These are phyloP conservation scores for Caenorhabditis brenneri DNA, from an alignment of 1,140 invertebrate genomes.

Conservation along the genomic window DNA sequence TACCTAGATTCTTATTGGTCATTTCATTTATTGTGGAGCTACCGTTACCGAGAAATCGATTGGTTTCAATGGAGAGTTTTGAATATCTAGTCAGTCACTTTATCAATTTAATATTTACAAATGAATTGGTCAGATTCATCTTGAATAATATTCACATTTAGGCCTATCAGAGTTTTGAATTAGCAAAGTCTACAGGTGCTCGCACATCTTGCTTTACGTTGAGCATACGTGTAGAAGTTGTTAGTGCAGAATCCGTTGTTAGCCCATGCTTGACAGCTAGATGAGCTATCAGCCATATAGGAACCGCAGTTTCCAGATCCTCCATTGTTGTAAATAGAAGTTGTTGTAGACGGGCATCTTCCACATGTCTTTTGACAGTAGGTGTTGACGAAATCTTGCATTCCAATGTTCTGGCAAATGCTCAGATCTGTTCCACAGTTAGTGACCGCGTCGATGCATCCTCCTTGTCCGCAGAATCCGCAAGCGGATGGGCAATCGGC, in stretches of 20 bases:
- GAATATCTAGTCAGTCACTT: too few species aligned
- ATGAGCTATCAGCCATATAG: background rate
- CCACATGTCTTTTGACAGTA: background rate
- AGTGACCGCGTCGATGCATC: background rate
- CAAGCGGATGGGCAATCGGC: background rate
- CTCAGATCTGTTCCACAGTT: background rate
- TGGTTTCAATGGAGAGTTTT: too few species aligned
- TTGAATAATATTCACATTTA: too few species aligned
- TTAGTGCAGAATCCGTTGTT: slow-evolving; percentile 31
- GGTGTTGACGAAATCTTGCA: background rate
- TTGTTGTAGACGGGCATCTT: background rate
- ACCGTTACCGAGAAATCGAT: background rate
- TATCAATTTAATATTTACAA: too few species aligned
- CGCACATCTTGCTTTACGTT: background rate
- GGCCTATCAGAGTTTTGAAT: too few species aligned
- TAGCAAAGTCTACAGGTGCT: background rate
- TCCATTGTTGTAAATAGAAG: too few species aligned
- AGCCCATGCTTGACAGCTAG: background rate
- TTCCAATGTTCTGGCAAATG: background rate
- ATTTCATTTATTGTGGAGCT: too few species aligned
- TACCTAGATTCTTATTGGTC: too few species aligned
- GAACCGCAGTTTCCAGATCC: background rate
- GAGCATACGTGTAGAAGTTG: slow-evolving; percentile 28
- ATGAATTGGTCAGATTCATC: too few species aligned
- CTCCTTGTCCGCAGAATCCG: background rate